Base-by-base conservation (phyloP, 2,797 vertebrate genomes). In the Muscicapa striata region DNA sequence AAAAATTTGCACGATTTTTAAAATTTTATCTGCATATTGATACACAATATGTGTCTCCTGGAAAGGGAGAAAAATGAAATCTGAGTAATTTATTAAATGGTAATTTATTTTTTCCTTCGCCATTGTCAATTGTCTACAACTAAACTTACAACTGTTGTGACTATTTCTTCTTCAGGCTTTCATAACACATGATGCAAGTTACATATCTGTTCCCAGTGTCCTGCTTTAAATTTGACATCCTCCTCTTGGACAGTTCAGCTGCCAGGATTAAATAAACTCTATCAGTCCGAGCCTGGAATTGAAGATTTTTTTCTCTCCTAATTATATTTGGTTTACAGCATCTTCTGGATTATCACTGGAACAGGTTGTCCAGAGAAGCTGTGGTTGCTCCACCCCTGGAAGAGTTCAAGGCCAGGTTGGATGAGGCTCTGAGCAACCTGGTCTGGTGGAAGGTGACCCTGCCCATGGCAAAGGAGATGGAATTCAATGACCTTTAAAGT, bases 161-260 rank as follows among this genome's bases (percentile, higher is more conserved):
- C 5, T 79, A 24, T 79, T 87, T 82, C 70, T 62, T 82, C 61
- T 76, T 13, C 13, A 26, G 48, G 24, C 30, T 92, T 92, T 83
- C 72, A 55, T 83, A 92, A 84, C 55, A 52, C 49, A 17, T 8
- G 32, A 1, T 40, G 49, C 24, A 76, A 85, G 9, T 70, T 89
- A 15, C 45, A 26, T 75, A 62, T 78, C 79, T 54, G 10, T 30
- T 92, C 64, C 62, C 45, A 41, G 40, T 87, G 75, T 77, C 89
- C 82, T 95, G 61, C 45, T 93, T 96, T 64, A 52, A 74, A 64
- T 68, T 18, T 70, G 52, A 85, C 36, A 87, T 87, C 34, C 46
- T 95, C 30, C 29, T 95, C 10, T 86, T 87, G 55, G 41, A 36
- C 15, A 62, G 11, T 52, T 80, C 63, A 64, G 38, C 55, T 90